Evolutionary conservation across 30 jellyfish, hydroid and myxozoan genomes (phyloP), one percentile per base, ranked within the genome.

Genomic region (Cassiopea andromeda): DNA sequence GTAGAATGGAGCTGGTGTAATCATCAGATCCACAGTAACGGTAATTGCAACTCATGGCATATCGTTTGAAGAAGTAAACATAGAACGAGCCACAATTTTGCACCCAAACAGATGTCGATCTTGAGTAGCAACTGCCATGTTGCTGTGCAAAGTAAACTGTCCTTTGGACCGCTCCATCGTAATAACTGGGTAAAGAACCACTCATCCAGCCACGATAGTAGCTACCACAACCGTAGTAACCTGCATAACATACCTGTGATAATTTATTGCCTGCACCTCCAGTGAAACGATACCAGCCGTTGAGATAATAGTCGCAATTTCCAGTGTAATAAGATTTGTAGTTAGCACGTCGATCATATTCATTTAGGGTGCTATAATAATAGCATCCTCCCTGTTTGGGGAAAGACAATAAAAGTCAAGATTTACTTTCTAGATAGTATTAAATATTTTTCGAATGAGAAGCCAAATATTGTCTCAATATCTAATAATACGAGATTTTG

Each of bases 261-360:
- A 86, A 38, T 45, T n/a, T 66, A 1, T 43, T 12, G 46, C 93
- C 93, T 15, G 93, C 93, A 14, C 46, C 75, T 3, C 89, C 88
- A 12, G 89, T 2, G 48, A 86, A 86, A 15, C 93, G 43, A 44
- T 86, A 86, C 93, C 93, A 86, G 10, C 93, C 93, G 54, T 66
- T 44, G 19, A 86, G 72, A 9, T 17, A 46, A 10, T 2, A n/a
- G 70, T 75, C 84, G 69, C 73, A 59, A 50, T 46, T 9, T 14
- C 54, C 19, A 57, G 13, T 15, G 69, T 75, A 12, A 48, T 17
- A 57, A 47, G 87, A 18, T 4, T 17, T 15, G 73, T 27, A 12
- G 60, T 8, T 43, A 27, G 60, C 84, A 15, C 60, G 43, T 49
- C 93, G 84, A 75, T 27, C 7, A 2, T 57, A 19, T 15, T 85